Conservation (phyloP, 2,888 invertebrate genomes). For the Cheilosia vulpina region DNA sequence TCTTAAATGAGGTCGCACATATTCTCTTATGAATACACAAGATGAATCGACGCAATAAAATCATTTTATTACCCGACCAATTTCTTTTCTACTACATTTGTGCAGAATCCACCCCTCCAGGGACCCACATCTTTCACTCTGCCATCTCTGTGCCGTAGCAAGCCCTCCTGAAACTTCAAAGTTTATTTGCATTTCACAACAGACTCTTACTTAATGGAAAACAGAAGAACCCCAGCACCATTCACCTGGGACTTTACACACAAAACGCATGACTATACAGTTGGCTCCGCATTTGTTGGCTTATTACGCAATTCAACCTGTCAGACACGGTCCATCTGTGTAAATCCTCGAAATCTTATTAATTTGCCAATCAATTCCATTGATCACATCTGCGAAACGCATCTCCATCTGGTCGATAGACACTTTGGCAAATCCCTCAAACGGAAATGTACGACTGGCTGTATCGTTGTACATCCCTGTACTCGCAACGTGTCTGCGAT, state of each 20-base stretch:
- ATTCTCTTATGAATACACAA: neutral
- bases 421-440: conserved; percentile 33
- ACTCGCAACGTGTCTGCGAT: too few species aligned
- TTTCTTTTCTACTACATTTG: neutral
- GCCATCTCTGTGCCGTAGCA: conserved; percentile 5
- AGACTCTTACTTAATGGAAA: neutral
- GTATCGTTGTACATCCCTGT: neutral
- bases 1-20: conserved; percentile 1
- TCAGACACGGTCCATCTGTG: conserved; percentile 8
- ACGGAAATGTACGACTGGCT: neutral
- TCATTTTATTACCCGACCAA: conserved; percentile 17
- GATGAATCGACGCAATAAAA: conserved; percentile 38
- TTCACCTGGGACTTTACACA: neutral
- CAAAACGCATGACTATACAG: neutral
- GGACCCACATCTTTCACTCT: neutral
- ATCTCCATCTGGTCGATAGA: conserved; percentile 1
- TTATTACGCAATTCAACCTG: conserved; percentile 19
- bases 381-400: conserved; percentile 4
- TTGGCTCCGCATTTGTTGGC: neutral
- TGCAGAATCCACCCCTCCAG: neutral
- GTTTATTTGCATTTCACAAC: conserved; percentile 18
- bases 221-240: neutral
- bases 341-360: conserved; percentile 6
- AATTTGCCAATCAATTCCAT: conserved; percentile 5
- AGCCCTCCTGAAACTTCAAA: conserved; percentile 25